Evolutionary conservation across 2,797 vertebrate genomes (phyloP).

Genomic region (Botia almorhae): DNA sequence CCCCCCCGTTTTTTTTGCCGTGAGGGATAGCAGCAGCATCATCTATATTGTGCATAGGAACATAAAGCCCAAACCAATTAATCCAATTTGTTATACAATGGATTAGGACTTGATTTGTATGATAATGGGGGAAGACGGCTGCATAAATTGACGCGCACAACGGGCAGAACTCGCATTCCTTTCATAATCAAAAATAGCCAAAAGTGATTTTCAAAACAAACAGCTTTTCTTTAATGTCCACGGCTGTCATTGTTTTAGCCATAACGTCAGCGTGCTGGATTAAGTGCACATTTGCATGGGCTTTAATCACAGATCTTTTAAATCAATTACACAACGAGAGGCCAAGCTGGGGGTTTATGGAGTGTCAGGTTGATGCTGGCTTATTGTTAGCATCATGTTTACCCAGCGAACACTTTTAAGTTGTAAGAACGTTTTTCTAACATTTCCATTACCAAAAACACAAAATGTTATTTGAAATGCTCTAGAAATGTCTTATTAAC

Average conservation of each 20-base stretch:
- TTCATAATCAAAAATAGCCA: neutral
- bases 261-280: conserved; percentile 43
- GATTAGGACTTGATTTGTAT: conserved; percentile 71
- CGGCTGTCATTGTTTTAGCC: conserved; percentile 9
- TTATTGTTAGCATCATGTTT: conserved; percentile 35
- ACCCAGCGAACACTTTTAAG: neutral
- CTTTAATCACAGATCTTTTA: conserved; percentile 65
- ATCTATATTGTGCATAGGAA: conserved; percentile 67
- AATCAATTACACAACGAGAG: conserved; percentile 28
- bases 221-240: conserved; percentile 21
- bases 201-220: conserved; percentile 28
- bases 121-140: conserved; percentile 66
- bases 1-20: conserved; percentile 62
- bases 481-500: too few species aligned
- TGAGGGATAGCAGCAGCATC: conserved; percentile 70
- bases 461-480: too few species aligned
- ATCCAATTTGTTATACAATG: conserved; percentile 71
- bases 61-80: conserved; percentile 70
- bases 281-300: conserved; percentile 49
- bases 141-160: conserved; percentile 56
- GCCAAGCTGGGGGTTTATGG: neutral
- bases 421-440: too few species aligned
- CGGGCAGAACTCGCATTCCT: conserved; percentile 14
- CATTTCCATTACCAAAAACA: too few species aligned
- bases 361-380: conserved; percentile 4